Evolutionary conservation across 2,797 vertebrate species (phyloP).

Genomic region (Dermochelys coriacea): DNA sequence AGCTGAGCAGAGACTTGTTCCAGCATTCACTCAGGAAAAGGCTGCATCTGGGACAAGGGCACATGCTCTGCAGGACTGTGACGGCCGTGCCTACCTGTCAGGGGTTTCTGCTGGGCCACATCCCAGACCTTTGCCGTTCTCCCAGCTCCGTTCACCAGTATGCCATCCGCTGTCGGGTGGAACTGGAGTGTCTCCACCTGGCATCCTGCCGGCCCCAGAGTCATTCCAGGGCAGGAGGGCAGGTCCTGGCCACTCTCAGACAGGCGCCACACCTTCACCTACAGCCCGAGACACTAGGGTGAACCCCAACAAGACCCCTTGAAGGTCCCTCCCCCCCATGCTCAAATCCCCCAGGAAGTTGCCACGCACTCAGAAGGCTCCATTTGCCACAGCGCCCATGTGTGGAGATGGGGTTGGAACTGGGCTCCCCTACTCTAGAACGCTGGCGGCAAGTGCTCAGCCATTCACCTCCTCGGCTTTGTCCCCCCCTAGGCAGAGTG

Average conservation of each 20-base stretch:
- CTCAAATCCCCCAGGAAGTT: neutral
- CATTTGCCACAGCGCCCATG: neutral
- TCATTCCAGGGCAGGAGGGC: slow-evolving; percentile 76
- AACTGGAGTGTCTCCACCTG: slow-evolving; percentile 87
- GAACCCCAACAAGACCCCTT: neutral
- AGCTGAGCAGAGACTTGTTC: fast-evolving
- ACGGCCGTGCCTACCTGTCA: slow-evolving; percentile 84
- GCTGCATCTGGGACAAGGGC: neutral
- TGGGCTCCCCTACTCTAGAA: no score
- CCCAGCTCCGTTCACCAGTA: slow-evolving; percentile 82
- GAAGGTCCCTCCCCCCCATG: no score
- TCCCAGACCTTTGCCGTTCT: slow-evolving; percentile 88
- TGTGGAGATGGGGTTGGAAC: neutral
- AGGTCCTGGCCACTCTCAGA: slow-evolving; percentile 73
- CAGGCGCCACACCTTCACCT: slow-evolving; percentile 95
- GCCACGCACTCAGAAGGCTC: neutral
- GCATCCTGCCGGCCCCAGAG: slow-evolving; percentile 78
- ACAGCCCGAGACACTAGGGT: neutral
- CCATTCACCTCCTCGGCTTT: neutral
- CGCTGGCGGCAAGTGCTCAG: no score
- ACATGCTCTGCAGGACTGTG: neutral
- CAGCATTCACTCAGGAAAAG: fast-evolving
- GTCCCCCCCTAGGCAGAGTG: neutral
- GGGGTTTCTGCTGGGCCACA: slow-evolving; percentile 75
- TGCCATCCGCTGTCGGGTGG: slow-evolving; percentile 87